Evolutionary conservation across 1,140 invertebrate genomes (phyloP).

Genomic region (Nasonia longicornis): DNA sequence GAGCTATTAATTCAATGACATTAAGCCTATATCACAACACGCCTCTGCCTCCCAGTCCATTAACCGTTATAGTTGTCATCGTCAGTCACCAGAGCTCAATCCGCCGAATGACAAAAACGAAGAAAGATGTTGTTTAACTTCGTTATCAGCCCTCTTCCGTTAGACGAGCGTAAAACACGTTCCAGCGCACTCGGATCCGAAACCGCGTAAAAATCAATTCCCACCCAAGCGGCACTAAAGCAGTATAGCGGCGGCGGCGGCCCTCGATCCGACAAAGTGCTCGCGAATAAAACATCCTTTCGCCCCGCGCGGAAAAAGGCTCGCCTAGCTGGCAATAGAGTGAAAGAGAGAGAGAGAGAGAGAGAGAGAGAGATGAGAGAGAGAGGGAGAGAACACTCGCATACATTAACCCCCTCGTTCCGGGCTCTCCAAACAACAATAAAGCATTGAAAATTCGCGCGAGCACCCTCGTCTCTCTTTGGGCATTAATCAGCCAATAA

Average conservation of each 20-base stretch:
- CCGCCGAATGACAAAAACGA: not conserved
- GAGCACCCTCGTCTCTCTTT: not conserved
- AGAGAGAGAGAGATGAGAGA: too few relatives aligned
- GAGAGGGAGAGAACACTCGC: not conserved
- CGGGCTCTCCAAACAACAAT: not conserved
- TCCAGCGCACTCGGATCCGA: not conserved
- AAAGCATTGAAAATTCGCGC: not conserved
- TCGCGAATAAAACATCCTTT: not conserved
- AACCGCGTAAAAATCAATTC: not conserved
- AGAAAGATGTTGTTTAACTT: not conserved
- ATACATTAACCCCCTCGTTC: not conserved
- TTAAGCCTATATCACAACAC: too few relatives aligned
- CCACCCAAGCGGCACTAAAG: not conserved
- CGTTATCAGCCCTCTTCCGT: not conserved
- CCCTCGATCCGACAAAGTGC: not conserved
- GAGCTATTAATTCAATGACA: too few relatives aligned
- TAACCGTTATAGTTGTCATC: too few relatives aligned
- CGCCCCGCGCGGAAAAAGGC: not conserved
- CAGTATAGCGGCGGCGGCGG: not conserved
- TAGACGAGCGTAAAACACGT: not conserved
- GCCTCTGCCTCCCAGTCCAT: too few relatives aligned
- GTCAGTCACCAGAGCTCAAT: too few relatives aligned
- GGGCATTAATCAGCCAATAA: not conserved
- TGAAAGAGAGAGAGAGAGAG: too few relatives aligned
- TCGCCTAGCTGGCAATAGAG: not conserved